A percentile compares a stretch with the other conserved stretches of the same genome.
Conservation (phyloP, 2,888 invertebrate genomes). For the Campoletis raptor region DNA sequence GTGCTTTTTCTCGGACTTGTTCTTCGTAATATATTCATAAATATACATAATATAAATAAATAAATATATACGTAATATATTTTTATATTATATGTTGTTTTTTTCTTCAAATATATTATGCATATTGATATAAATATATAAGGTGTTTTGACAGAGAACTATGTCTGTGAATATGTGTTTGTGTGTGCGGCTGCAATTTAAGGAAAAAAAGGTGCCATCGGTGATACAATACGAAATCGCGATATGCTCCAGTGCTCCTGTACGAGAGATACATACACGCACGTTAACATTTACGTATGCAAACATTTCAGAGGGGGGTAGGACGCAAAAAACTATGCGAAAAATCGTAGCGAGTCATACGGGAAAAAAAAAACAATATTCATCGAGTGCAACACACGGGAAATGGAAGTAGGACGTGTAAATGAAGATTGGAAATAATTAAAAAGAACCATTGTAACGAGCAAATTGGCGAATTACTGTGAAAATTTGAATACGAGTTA, state of each 20-base stretch:
- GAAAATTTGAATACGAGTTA: background rate
- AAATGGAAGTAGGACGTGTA: background rate
- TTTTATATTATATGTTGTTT: conserved; percentile 1
- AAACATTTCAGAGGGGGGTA: conserved; percentile 12
- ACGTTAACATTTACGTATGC: conserved; percentile 36
- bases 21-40: background rate
- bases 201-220: conserved; percentile 56
- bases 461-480: background rate
- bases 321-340: conserved; percentile 23
- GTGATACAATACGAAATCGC: conserved; percentile 42
- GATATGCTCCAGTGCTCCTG: conserved; percentile 45
- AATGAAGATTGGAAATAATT: background rate
- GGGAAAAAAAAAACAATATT: conserved; percentile 41
- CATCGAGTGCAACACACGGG: conserved; percentile 62
- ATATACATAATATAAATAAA: conserved; percentile 9
- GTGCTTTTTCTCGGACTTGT: conserved; percentile 46
- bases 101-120: background rate
- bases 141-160: conserved; percentile 6
- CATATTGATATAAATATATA: conserved; percentile 7
- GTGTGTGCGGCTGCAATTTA: conserved; percentile 53
- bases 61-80: background rate
- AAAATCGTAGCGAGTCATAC: conserved; percentile 46
- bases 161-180: conserved; percentile 12
- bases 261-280: conserved; percentile 46
- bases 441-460: background rate